Conservation (phyloP, 2,888 invertebrate species). For the Barypeithes pellucidus region DNA sequence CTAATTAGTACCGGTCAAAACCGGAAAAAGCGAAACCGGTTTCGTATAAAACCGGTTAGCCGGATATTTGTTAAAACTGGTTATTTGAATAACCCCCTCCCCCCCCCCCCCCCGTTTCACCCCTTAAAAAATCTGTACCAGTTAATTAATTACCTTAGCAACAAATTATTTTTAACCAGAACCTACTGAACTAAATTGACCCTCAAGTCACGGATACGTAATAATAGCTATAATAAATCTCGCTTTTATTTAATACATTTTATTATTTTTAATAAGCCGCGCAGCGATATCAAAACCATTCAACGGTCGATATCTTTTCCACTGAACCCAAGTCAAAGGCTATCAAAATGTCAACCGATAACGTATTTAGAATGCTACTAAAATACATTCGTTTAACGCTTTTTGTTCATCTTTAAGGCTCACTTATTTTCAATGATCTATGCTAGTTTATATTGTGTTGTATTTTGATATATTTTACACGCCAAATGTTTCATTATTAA, state of each 20-base stretch:
- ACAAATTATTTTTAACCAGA: conserved; percentile 6
- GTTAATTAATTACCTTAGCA: conserved; percentile 4
- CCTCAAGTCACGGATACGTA: conserved; percentile 1
- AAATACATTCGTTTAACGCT: conserved; percentile 44
- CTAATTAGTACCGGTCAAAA: too few species aligned
- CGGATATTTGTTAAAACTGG: too few species aligned
- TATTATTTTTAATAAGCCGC: conserved; percentile 44
- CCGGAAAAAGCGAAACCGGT: too few species aligned
- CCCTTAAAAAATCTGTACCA: too few species aligned
- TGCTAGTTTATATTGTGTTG: conserved; percentile 53
- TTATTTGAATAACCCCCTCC: too few species aligned
- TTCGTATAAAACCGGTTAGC: too few species aligned
- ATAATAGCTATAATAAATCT: conserved; percentile 6
- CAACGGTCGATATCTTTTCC: conserved; percentile 59
- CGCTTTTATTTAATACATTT: conserved; percentile 4
- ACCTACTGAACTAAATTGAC: conserved; percentile 7
- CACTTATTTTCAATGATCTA: conserved; percentile 63
- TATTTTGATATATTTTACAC: conserved; percentile 45
- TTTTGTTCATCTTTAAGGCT: conserved; percentile 62
- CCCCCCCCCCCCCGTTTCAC: too few species aligned
- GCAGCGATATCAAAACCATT: conserved; percentile 40
- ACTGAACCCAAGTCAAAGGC: conserved; percentile 62
- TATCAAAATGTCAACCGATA: conserved; percentile 58
- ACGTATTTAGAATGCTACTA: conserved; percentile 46
- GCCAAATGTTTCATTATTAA: conserved; percentile 30